Evolutionary conservation across 1,140 invertebrate species (phyloP).

Genomic region (Melanaphis sacchari): DNA sequence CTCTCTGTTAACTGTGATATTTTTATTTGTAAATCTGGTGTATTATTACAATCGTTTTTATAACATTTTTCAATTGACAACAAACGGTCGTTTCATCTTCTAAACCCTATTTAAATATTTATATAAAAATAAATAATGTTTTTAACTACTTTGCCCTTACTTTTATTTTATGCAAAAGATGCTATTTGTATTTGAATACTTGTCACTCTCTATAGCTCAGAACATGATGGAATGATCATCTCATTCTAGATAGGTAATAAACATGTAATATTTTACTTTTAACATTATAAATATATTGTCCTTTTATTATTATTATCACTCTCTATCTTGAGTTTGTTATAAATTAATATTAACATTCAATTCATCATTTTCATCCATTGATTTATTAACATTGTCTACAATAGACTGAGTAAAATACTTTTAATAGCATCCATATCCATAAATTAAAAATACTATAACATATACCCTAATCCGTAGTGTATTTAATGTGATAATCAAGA

Average conservation of each 20-base stretch:
- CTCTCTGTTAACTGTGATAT: conserved; percentile 33
- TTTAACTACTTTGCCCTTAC: not conserved
- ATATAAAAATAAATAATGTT: not conserved
- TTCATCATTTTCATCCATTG: not conserved
- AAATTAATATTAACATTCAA: not conserved
- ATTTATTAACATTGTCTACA: not conserved
- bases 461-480: not conserved
- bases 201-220: not conserved
- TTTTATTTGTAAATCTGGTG: not conserved
- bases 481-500: not conserved
- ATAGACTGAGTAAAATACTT: conserved; percentile 19
- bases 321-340: not conserved
- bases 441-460: not conserved
- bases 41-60: not conserved
- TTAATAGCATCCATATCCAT: conserved; percentile 45
- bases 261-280: not conserved
- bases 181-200: not conserved
- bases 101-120: not conserved
- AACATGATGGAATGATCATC: not conserved
- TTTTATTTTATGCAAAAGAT: conserved; percentile 40
- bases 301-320: not conserved
- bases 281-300: not conserved
- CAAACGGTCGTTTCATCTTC: conserved; percentile 34
- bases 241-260: conserved; percentile 16
- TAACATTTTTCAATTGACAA: not conserved